Evolutionary conservation across 2,113 vertebrate genomes (phyloP).

Genomic region (Rhadina sibilatrix): DNA sequence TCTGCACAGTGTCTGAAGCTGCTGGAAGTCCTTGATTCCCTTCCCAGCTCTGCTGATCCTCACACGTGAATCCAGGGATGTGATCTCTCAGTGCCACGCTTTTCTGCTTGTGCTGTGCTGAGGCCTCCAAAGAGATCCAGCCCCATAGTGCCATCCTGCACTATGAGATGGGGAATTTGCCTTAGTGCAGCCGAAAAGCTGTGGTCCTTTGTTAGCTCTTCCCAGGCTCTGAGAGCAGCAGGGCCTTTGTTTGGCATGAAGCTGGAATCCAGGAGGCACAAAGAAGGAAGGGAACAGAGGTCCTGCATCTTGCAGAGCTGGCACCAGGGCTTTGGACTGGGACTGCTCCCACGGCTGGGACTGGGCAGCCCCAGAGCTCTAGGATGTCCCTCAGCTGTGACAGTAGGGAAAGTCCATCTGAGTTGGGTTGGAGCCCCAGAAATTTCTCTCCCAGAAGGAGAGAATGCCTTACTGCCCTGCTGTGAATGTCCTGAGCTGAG

Average conservation of each 20-base stretch:
- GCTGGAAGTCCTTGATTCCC: background rate
- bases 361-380: background rate
- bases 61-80: rapidly evolving
- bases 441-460: background rate
- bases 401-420: rapidly evolving
- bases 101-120: rapidly evolving
- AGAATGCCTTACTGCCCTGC: background rate
- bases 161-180: background rate
- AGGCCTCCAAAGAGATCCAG: background rate
- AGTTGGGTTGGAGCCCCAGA: background rate
- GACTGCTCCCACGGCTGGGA: background rate
- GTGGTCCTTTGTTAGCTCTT: background rate
- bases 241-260: background rate
- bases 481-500: background rate
- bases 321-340: background rate
- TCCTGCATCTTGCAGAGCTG: rapidly evolving
- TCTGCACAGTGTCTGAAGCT: rapidly evolving
- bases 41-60: background rate
- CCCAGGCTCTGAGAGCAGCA: background rate
- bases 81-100: rapidly evolving
- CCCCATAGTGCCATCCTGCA: background rate
- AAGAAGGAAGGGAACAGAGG: background rate
- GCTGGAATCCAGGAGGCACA: slow-evolving; percentile 3
- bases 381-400: background rate
- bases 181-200: background rate